Conservation (phyloP, 2,113 vertebrate genomes). For the Ophiodon elongatus region DNA sequence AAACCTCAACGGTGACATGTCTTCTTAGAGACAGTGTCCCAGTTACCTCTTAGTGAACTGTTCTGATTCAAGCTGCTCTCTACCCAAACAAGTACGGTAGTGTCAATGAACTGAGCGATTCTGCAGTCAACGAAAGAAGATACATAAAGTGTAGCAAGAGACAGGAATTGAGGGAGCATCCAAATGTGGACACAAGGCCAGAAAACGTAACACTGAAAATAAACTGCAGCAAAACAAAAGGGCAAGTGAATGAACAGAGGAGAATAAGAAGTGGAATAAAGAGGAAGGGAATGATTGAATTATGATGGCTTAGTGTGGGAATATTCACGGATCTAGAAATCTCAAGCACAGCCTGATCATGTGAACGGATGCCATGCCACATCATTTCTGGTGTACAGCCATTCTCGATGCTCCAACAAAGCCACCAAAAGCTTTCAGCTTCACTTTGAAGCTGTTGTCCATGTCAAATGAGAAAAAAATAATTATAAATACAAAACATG, state of each 20-base stretch:
- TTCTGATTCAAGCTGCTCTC: conserved; percentile 11
- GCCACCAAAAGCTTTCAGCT: not conserved
- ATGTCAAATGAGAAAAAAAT: not conserved
- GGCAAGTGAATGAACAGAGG: conserved; percentile 1
- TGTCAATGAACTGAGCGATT: conserved; percentile 8
- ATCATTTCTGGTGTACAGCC: conserved; percentile 6
- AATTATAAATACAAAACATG: not conserved
- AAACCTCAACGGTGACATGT: conserved; percentile 15
- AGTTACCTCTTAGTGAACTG: conserved; percentile 21
- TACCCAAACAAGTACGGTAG: conserved; percentile 16
- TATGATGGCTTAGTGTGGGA: conserved; percentile 2
- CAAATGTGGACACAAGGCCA: not conserved
- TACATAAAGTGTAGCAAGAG: not conserved
- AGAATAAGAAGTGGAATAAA: conserved; percentile 2
- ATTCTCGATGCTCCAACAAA: not conserved
- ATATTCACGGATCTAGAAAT: conserved; percentile 22
- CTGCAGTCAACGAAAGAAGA: not conserved
- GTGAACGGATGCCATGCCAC: conserved; percentile 3
- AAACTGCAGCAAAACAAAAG: not conserved
- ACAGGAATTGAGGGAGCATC: not conserved
- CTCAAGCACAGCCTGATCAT: conserved; percentile 23
- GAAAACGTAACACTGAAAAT: not conserved
- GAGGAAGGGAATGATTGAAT: conserved; percentile 26
- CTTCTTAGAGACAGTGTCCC: conserved; percentile 14
- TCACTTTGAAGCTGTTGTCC: not conserved